phyloP scores from a whole-genome alignment of 2,888 invertebrate genomes.

The Pomacea canaliculata region DNA sequence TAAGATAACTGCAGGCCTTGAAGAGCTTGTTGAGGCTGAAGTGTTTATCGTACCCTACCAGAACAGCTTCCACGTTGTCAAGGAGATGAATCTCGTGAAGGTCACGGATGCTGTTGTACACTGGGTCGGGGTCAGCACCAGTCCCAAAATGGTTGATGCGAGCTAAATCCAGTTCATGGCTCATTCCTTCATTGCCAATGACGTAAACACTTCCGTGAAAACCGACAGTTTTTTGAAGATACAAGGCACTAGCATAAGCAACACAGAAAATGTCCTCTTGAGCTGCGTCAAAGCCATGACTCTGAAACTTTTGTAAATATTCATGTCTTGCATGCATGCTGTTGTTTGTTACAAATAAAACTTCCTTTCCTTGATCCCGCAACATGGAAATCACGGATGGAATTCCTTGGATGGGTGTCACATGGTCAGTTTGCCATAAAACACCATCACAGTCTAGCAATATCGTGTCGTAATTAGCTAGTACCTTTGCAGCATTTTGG shows the following conservation, averaged over 20 bases:
- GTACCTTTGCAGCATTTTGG: constrained; percentile 27
- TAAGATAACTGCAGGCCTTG: constrained; percentile 90
- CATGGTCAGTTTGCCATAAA: constrained; percentile 54
- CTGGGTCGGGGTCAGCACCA: constrained; percentile 72
- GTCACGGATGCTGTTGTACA: constrained; percentile 38
- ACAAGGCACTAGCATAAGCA: constrained; percentile 82
- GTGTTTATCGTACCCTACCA: constrained; percentile 94
- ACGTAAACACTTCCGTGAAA: constrained; percentile 85
- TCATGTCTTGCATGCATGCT: constrained; percentile 45
- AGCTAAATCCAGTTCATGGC: constrained; percentile 83
- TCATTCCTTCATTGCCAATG: constrained; percentile 84
- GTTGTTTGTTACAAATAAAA: constrained; percentile 60
- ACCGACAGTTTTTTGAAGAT: constrained; percentile 78
- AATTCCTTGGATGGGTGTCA: constrained; percentile 48
- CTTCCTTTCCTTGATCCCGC: constrained; percentile 41
- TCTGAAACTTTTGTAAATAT: constrained; percentile 46
- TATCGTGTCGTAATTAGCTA: constrained; percentile 52
- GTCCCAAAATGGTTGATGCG: constrained; percentile 81
- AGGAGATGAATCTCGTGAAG: constrained; percentile 43
- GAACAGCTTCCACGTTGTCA: constrained; percentile 82
- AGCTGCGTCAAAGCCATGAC: constrained; percentile 48
- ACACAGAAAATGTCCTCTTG: constrained; percentile 84
- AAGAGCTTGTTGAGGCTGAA: constrained; percentile 91
- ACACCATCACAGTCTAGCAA: constrained; percentile 61
- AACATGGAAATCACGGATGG: constrained; percentile 44